Evolutionary conservation across 2,888 invertebrate species (phyloP).

Genomic region (Morpho achilles): DNA sequence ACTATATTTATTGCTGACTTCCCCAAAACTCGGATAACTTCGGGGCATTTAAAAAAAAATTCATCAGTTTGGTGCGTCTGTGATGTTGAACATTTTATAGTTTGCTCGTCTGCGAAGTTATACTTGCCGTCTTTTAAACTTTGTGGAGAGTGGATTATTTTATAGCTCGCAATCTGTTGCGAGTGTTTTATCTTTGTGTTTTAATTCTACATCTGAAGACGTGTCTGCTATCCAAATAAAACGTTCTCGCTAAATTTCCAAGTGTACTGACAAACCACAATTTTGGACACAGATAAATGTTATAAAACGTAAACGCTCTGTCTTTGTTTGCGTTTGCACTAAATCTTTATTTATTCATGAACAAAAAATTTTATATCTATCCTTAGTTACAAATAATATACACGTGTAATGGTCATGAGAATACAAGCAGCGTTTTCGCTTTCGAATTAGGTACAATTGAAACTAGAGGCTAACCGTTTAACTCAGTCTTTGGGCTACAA

Average conservation of each 20-base stretch:
- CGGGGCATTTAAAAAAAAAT: conserved; percentile 2
- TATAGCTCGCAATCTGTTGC: conserved; percentile 21
- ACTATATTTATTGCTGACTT: conserved; percentile 19
- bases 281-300: too few species aligned
- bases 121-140: conserved; percentile 20
- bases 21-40: conserved; percentile 9
- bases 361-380: neutral
- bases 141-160: conserved; percentile 20
- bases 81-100: conserved; percentile 16
- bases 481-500: too few species aligned
- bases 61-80: conserved; percentile 14
- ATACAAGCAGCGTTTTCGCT: too few species aligned
- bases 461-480: too few species aligned
- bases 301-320: too few species aligned
- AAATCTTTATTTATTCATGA: too few species aligned
- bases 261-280: neutral
- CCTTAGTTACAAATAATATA: too few species aligned
- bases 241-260: conserved; percentile 1
- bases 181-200: conserved; percentile 11
- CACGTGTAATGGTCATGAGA: too few species aligned
- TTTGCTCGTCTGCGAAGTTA: conserved; percentile 24
- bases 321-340: too few species aligned
- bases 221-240: conserved; percentile 10
- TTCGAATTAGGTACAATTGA: too few species aligned
- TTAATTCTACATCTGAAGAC: conserved; percentile 5